phyloP scores from a whole-genome alignment of 2,113 vertebrate species.

The Odocoileus hemionus region DNA sequence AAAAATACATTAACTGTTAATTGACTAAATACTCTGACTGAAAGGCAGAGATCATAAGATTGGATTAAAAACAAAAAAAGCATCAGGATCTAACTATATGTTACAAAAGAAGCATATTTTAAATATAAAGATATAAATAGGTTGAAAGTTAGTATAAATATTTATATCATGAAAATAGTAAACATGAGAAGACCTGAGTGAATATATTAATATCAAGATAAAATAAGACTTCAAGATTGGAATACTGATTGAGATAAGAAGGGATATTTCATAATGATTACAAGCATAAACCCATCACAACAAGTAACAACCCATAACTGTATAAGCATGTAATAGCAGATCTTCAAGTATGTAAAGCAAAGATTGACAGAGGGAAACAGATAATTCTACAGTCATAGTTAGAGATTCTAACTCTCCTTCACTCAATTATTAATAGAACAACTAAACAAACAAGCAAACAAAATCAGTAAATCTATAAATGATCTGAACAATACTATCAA shows the following conservation, averaged over 20 bases:
- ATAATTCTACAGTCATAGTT: neutral
- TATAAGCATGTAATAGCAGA: neutral
- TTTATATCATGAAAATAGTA: neutral
- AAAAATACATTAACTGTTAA: neutral
- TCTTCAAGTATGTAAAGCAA: neutral
- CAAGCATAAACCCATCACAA: neutral
- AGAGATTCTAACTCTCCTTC: neutral
- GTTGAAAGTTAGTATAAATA: neutral
- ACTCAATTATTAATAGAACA: neutral
- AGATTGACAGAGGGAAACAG: neutral
- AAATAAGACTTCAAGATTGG: neutral
- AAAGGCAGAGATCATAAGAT: neutral
- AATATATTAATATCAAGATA: neutral
- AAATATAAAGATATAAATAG: neutral
- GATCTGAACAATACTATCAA: neutral
- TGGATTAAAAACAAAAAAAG: neutral
- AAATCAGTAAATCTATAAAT: neutral
- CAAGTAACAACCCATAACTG: neutral
- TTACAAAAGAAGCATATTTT: neutral
- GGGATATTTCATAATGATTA: neutral
- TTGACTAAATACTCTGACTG: neutral
- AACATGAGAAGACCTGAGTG: neutral
- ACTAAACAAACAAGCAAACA: neutral
- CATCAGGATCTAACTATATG: neutral
- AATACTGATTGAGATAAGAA: neutral